Percentiles rank a stretch among this genome's conserved stretches.
Conservation (phyloP, 2,797 vertebrate genomes). For the Anguilla marmorata region DNA sequence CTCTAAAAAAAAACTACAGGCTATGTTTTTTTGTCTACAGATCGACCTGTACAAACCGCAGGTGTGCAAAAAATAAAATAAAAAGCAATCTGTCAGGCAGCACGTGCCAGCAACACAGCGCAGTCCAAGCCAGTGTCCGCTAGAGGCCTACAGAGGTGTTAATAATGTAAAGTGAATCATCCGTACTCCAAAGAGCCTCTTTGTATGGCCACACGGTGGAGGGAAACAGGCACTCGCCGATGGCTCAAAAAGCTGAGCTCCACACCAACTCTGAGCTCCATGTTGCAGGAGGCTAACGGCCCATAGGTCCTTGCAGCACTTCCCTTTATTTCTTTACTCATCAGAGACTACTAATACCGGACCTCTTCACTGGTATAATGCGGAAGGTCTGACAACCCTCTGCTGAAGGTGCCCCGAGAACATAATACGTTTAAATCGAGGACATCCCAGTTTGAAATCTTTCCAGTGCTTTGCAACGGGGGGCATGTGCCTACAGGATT, state of each 20-base stretch:
- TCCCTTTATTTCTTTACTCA: conserved; percentile 29
- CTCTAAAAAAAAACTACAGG: neutral
- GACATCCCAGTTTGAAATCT: neutral
- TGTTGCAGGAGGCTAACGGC: conserved; percentile 30
- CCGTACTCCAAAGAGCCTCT: conserved; percentile 62
- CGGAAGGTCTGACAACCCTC: conserved; percentile 30
- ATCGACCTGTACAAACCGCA: neutral
- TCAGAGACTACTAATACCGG: conserved; percentile 44
- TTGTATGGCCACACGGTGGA: conserved; percentile 66
- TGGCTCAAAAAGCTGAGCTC: conserved; percentile 53
- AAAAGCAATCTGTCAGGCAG: neutral
- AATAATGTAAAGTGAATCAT: conserved; percentile 74
- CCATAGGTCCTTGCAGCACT: conserved; percentile 35
- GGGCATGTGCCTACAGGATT: neutral
- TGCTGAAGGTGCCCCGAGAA: neutral
- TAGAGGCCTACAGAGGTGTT: conserved; percentile 54
- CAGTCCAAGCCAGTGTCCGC: neutral
- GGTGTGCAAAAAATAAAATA: neutral
- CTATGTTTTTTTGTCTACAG: neutral
- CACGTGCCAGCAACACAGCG: neutral
- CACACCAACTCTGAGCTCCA: conserved; percentile 34
- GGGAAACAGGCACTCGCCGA: conserved; percentile 49
- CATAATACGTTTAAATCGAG: neutral
- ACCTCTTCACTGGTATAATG: conserved; percentile 27
- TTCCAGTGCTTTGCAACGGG: neutral